These are phyloP conservation scores for Pissodes strobi DNA, from an alignment of 1,140 invertebrate genomes.

Conservation along the genomic window DNA sequence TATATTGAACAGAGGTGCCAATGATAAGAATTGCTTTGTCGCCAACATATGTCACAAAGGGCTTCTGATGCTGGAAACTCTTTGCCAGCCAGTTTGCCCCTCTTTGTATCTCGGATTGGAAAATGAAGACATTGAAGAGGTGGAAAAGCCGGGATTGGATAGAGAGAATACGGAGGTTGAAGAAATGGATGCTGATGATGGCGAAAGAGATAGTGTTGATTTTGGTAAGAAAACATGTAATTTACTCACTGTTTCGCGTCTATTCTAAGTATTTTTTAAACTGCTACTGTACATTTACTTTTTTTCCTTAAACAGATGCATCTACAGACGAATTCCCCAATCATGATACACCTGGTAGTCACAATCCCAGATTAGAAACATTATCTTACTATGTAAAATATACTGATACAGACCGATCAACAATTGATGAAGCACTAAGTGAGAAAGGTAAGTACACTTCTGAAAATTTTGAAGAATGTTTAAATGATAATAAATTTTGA, in stretches of 20 bases:
- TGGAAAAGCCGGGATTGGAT: neutral
- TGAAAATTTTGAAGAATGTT: too few relatives aligned
- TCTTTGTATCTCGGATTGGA: slow-evolving; percentile 19
- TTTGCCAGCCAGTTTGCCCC: slow-evolving; percentile 37
- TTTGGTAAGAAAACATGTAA: slow-evolving; percentile 8
- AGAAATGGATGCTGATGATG: neutral
- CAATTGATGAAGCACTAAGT: slow-evolving; percentile 7
- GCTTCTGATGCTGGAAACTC: slow-evolving; percentile 19
- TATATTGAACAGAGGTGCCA: slow-evolving; percentile 27
- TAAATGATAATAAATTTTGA: too few relatives aligned
- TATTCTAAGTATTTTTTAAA: neutral
- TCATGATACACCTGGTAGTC: too few relatives aligned
- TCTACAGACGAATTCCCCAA: too few relatives aligned
- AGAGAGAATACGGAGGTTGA: neutral
- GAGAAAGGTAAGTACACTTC: slow-evolving; percentile 2
- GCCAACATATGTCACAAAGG: slow-evolving; percentile 19
- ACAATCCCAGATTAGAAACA: too few relatives aligned
- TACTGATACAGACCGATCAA: slow-evolving; percentile 12
- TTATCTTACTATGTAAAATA: slow-evolving; percentile 11
- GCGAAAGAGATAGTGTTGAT: neutral
- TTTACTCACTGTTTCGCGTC: neutral
- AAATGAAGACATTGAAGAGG: neutral
- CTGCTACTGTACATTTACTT: neutral
- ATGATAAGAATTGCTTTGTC: slow-evolving; percentile 18
- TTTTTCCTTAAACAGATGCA: too few relatives aligned